Evolutionary conservation across 2,797 vertebrate genomes (phyloP), one percentile per base, ranked within the genome.

Genomic region (Leuciscus waleckii): DNA sequence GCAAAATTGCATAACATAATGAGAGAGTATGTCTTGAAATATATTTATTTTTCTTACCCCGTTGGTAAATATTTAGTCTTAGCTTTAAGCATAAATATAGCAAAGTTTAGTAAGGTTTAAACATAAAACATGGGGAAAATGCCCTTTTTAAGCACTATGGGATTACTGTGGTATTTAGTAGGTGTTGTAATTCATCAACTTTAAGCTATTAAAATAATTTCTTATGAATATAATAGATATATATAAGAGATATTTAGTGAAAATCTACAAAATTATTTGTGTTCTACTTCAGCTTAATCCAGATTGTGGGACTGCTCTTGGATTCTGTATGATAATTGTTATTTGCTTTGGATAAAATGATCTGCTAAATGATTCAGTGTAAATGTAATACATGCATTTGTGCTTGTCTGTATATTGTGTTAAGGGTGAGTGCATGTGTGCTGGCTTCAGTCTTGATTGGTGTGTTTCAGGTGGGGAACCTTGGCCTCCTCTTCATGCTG

Each of bases 401-500:
- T 73, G 49, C 68, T 39, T 69, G 8, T 2, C 39, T 73, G 49
- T 35, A 35, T 43, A 63, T 32, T 51, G 39, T 65, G 19, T 74
- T 17, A 69, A 37, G 29, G 58, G 19, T 69, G 29, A 19, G 23
- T 74, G 73, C 35, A 29, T 76, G 17, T 81, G 65, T 56, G 26
- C 51, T 69, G 9, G 49, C 63, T 37, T 82, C 39, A 69, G n/a
- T 81, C 54, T 39, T 56, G 5, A n/a, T 88, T 39, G 87, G 35
- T 89, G 49, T 86, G n/a, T 92, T 78, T 2, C 93, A 99, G 98
- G 98, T 99, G 93, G 98, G 98, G 92, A 99, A 99, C 94, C 96
- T 99, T 75, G 98, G 98, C 86, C 96, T 99, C 85, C 98, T 99
- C 91, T 99, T 99, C 95, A 99, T 99, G 98, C 95, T 99, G 85